A percentile compares a stretch with the other conserved stretches of the same genome.
Evolutionary conservation across 2,797 vertebrate species (phyloP).

Genomic region (Sternotherus odoratus): DNA sequence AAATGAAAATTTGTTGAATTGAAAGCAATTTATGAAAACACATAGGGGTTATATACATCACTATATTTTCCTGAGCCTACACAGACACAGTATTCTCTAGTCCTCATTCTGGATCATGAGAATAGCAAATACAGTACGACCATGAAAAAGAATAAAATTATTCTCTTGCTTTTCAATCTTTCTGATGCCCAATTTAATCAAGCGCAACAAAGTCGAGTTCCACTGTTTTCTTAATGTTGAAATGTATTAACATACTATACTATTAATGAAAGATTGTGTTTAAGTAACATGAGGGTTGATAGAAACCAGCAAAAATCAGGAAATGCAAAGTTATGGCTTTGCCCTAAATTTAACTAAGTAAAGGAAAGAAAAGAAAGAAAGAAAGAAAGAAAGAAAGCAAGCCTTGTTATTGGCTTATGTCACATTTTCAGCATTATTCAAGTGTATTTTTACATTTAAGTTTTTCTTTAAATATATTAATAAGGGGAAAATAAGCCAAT

Average conservation of each 20-base stretch:
- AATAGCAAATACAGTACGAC: background rate
- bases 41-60: background rate
- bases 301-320: background rate
- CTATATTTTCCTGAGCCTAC: background rate
- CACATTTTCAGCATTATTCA: background rate
- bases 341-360: background rate
- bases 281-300: background rate
- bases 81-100: background rate
- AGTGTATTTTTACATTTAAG: background rate
- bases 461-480: background rate
- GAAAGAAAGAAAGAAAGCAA: background rate
- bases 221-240: background rate
- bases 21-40: background rate
- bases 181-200: background rate
- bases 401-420: background rate
- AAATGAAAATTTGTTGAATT: background rate
- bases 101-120: background rate
- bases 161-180: background rate
- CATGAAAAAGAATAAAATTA: background rate
- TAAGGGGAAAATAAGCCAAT: background rate
- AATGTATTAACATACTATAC: background rate
- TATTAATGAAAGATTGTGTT: background rate
- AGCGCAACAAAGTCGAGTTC: background rate
- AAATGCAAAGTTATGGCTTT: background rate
- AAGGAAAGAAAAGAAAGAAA: background rate